These are phyloP conservation scores for Brassicogethes aeneus DNA, from an alignment of 2,888 invertebrate species.

Conservation along the genomic window DNA sequence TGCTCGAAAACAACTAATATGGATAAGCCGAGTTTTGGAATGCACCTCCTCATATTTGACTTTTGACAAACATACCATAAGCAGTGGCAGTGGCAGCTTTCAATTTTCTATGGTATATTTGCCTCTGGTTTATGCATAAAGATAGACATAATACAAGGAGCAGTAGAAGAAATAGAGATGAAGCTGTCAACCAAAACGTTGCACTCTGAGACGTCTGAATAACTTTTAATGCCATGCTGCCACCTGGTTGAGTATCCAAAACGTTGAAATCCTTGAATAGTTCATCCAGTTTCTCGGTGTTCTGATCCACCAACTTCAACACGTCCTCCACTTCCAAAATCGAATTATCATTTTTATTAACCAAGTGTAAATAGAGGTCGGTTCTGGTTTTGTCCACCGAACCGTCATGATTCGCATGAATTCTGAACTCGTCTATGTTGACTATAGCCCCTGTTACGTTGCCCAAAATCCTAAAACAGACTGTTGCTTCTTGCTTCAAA, in stretches of 20 bases:
- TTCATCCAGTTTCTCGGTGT: conserved; percentile 78
- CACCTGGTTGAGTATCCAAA: conserved; percentile 80
- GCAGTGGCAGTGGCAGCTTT: conserved; percentile 92
- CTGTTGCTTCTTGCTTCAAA: too few species aligned
- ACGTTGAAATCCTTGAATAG: conserved; percentile 94
- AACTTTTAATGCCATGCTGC: conserved; percentile 57
- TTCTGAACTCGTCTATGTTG: conserved; percentile 82
- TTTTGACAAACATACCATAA: too few species aligned
- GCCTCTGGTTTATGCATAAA: conserved; percentile 75
- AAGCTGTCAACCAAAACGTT: conserved; percentile 76
- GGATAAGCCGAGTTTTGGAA: too few species aligned
- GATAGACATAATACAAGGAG: conserved; percentile 71
- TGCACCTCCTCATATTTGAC: too few species aligned
- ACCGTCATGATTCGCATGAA: conserved; percentile 83
- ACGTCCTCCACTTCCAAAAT: conserved; percentile 88
- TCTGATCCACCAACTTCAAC: conserved; percentile 77
- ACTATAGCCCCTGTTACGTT: conserved; percentile 86
- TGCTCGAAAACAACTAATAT: too few species aligned
- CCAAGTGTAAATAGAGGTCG: conserved; percentile 86
- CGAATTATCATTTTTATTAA: conserved; percentile 80
- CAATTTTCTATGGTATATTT: conserved; percentile 74
- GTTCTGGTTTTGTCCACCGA: conserved; percentile 88
- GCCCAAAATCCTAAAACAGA: conserved; percentile 54
- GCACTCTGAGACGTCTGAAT: conserved; percentile 53
- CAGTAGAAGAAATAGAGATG: conserved; percentile 71